Conservation (phyloP, 2,113 vertebrate species). For the Coturnix japonica region DNA sequence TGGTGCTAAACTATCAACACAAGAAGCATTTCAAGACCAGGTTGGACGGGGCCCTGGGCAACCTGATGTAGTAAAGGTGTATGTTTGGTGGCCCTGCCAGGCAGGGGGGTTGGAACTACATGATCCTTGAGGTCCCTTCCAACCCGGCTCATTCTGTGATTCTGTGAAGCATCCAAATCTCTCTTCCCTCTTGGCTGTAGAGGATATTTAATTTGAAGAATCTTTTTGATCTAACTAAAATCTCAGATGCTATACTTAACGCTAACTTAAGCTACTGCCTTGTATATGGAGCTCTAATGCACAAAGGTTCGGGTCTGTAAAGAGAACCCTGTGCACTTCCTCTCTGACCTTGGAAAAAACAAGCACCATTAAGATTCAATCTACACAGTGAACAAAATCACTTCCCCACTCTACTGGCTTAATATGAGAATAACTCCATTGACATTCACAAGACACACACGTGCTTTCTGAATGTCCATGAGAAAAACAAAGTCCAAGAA, state of each 20-base stretch:
- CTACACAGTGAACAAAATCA: neutral
- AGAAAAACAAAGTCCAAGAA: neutral
- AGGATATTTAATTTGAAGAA: neutral
- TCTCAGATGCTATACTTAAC: neutral
- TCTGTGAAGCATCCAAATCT: neutral
- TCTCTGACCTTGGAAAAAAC: constrained; percentile 31
- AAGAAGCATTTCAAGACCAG: too few relatives aligned
- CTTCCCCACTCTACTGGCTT: neutral
- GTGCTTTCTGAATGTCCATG: neutral
- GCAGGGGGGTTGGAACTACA: too few relatives aligned
- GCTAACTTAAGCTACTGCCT: neutral
- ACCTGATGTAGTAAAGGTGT: too few relatives aligned
- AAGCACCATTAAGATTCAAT: neutral
- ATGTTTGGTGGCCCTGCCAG: too few relatives aligned
- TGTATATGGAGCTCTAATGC: neutral
- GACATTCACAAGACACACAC: neutral
- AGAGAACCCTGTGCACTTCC: neutral
- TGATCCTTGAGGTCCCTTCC: too few relatives aligned
- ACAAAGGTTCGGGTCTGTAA: neutral
- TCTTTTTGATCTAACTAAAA: neutral
- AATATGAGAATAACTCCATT: neutral
- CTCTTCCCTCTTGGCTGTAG: neutral
- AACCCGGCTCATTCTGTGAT: too few relatives aligned
- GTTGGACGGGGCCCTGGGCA: too few relatives aligned
- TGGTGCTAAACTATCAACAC: neutral